Evolutionary conservation across 1,140 invertebrate species (phyloP).

Genomic region (Asobara japonica): DNA sequence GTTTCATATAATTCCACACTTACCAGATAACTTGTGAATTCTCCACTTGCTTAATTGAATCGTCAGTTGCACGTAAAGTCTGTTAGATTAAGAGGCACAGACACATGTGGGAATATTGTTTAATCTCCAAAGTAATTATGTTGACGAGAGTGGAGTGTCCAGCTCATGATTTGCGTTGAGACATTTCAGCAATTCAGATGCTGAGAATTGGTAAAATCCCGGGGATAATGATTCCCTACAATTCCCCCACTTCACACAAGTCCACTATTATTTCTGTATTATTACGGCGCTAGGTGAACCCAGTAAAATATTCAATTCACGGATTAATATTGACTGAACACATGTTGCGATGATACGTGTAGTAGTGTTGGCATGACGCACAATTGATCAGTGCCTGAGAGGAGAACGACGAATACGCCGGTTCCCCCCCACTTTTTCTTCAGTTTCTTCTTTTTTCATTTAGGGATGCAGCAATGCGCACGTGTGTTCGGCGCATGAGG

Average conservation of each 20-base stretch:
- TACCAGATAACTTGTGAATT: not conserved
- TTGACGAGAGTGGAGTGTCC: not conserved
- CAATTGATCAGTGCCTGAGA: constrained; percentile 6
- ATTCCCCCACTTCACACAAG: not conserved
- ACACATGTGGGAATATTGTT: constrained; percentile 1
- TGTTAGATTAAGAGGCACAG: not conserved
- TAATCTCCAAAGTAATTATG: not conserved
- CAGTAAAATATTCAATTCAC: not conserved
- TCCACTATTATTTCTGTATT: not conserved
- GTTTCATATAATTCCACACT: not conserved
- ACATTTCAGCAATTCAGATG: not conserved
- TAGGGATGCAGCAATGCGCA: too few species aligned
- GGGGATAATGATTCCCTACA: not conserved
- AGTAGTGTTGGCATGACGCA: constrained; percentile 7
- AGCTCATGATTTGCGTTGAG: not conserved
- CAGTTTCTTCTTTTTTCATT: not conserved
- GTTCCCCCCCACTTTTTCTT: not conserved
- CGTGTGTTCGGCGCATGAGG: not conserved
- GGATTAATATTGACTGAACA: constrained; percentile 1
- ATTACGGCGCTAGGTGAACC: not conserved
- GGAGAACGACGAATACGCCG: not conserved
- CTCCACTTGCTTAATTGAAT: not conserved
- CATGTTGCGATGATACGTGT: not conserved
- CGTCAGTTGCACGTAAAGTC: not conserved
- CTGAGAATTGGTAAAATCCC: not conserved